phyloP scores from a whole-genome alignment of 35 echinoderm and acorn worm species.

The Diadema setosum region DNA sequence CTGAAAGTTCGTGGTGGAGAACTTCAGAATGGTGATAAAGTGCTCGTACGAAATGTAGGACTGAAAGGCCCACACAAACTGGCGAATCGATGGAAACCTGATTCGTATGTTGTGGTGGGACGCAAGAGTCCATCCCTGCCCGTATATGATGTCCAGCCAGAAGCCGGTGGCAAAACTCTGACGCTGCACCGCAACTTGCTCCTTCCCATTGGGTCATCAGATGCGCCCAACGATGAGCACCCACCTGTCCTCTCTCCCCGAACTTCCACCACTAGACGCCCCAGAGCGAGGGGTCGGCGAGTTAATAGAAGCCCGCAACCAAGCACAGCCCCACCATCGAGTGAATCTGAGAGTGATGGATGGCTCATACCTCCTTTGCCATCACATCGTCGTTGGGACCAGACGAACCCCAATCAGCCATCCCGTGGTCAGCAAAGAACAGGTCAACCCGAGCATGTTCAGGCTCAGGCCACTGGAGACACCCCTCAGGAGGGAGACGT shows the following conservation, averaged over 20 bases:
- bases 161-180: not conserved
- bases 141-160: not conserved
- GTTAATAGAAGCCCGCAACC: too few species aligned
- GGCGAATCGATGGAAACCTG: constrained; percentile 42
- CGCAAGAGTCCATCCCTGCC: not conserved
- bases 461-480: too few species aligned
- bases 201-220: not conserved
- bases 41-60: not conserved
- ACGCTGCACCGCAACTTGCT: constrained; percentile 5
- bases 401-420: too few species aligned
- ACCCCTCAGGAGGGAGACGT: too few species aligned
- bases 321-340: too few species aligned
- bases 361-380: too few species aligned
- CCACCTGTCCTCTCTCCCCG: too few species aligned
- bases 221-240: not conserved
- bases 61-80: not conserved
- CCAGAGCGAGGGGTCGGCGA: too few species aligned
- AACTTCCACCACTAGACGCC: not conserved
- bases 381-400: too few species aligned
- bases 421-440: too few species aligned
- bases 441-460: too few species aligned
- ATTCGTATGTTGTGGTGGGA: not conserved
- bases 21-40: not conserved
- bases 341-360: too few species aligned
- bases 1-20: not conserved